Percentiles rank a stretch among this genome's conserved stretches.
phyloP scores from a whole-genome alignment of 2,797 vertebrate species.

The Darevskia mixta region DNA sequence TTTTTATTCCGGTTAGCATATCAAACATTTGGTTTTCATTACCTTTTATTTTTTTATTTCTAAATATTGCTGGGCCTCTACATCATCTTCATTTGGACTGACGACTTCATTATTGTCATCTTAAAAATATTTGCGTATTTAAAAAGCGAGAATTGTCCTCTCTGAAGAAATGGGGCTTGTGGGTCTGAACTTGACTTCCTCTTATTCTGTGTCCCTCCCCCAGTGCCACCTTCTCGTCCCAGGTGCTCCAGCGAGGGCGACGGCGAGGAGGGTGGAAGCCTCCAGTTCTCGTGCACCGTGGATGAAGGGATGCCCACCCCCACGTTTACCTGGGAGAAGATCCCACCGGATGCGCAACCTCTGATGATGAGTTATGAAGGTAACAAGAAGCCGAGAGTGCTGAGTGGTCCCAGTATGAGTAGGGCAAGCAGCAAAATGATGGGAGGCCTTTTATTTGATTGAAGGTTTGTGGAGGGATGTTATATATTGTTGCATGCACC shows the following conservation, averaged over 20 bases:
- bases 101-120: too few relatives aligned
- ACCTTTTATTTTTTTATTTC: too few relatives aligned
- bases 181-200: neutral
- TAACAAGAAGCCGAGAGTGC: conserved; percentile 48
- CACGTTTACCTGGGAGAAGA: conserved; percentile 82
- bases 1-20: too few relatives aligned
- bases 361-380: conserved; percentile 81
- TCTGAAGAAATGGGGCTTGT: neutral
- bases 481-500: too few relatives aligned
- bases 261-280: conserved; percentile 75
- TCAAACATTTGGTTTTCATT: too few relatives aligned
- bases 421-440: too few relatives aligned
- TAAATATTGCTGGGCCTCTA: too few relatives aligned
- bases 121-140: too few relatives aligned
- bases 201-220: neutral
- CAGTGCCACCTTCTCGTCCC: conserved; percentile 83
- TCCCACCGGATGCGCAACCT: conserved; percentile 75
- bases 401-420: neutral
- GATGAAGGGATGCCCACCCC: conserved; percentile 79
- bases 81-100: too few relatives aligned
- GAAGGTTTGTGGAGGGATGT: too few relatives aligned
- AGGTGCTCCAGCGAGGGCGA: conserved; percentile 82
- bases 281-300: conserved; percentile 81
- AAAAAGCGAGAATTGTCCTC: too few relatives aligned
- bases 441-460: too few relatives aligned